phyloP scores from a whole-genome alignment of 2,113 vertebrate genomes.

The Phasianus colchicus region DNA sequence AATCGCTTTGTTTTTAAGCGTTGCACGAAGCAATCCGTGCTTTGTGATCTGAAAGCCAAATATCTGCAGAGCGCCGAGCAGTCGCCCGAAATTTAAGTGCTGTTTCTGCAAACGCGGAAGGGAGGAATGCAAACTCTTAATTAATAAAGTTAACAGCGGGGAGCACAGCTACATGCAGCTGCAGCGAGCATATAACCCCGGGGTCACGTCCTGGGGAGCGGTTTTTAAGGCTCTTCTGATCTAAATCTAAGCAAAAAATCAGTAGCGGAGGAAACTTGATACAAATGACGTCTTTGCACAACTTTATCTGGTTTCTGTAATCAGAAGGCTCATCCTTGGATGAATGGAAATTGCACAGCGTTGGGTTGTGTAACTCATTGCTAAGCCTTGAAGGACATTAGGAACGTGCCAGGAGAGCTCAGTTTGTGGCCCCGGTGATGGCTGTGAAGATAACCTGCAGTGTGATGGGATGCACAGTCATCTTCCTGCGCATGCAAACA shows the following conservation, averaged over 20 bases:
- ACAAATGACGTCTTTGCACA: not conserved
- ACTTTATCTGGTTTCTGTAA: not conserved
- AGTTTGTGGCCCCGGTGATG: not conserved
- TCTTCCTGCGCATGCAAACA: not conserved
- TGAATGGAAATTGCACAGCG: not conserved
- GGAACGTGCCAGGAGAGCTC: not conserved
- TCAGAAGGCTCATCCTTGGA: not conserved
- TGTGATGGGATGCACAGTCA: slow-evolving; percentile 28
- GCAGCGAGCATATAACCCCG: not conserved
- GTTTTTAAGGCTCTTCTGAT: not conserved
- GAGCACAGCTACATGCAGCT: not conserved
- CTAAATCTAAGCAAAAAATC: not conserved
- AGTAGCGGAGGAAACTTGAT: not conserved
- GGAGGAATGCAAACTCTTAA: not conserved
- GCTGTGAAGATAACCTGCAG: slow-evolving; percentile 22
- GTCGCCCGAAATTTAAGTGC: not conserved
- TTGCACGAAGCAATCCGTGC: not conserved
- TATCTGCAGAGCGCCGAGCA: not conserved
- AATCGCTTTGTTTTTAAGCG: slow-evolving; percentile 47
- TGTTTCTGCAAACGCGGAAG: not conserved
- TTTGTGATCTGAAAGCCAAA: not conserved
- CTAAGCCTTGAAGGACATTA: not conserved
- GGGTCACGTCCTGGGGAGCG: not conserved
- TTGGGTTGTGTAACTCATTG: not conserved
- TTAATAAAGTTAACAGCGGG: not conserved